Base-by-base conservation (phyloP, 2,113 vertebrate species). In the Scolopax mira region DNA sequence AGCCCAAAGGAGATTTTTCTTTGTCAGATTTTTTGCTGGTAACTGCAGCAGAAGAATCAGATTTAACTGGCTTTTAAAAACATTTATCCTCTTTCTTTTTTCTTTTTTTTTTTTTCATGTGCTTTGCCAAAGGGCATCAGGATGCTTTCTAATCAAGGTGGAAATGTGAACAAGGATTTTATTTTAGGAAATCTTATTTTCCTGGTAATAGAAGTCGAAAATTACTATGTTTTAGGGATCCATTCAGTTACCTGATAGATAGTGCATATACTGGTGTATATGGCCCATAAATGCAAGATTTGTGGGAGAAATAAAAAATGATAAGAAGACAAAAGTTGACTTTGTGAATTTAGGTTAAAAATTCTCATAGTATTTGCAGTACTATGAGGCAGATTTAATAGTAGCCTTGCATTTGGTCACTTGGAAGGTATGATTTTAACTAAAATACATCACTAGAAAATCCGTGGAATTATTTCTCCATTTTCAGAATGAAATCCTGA, bases 221-320 rank as follows among this genome's bases (percentile, higher is more conserved):
- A 78, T 74, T 67, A 51, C 44, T 64, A 5, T 27, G 4, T 75
- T 78, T 78, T 75, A 93, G 93, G 51, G 54, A 79, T 80, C 65
- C 24, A 49, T 92, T 86, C 85, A 57, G 22, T 48, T 84, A 57
- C 55, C 64, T 88, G 57, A 62, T 52, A 89, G 48, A 65, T 72
- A 60, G 35, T 55, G 18, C 67, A 90, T 67, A 88, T 93, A 84
- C 33, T 86, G 75, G 6, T 78, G 7, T 67, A 52, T 88, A 85
- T 88, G 60, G 51, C 18, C 69, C 48, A 74, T 48, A 85, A 83
- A 39, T 1, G 1, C 8, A 85, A 70, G 46, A 90, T 86, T 52
- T 90, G 51, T 78, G 35, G 21, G 54, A 85, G 70, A 77, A 90
- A 94, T 85, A 85, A 93, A 93, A 96, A 67, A 61, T 31, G 10